Conservation (phyloP, 30 jellyfish, hydroid and myxozoan species). For the Mastigias papua region DNA sequence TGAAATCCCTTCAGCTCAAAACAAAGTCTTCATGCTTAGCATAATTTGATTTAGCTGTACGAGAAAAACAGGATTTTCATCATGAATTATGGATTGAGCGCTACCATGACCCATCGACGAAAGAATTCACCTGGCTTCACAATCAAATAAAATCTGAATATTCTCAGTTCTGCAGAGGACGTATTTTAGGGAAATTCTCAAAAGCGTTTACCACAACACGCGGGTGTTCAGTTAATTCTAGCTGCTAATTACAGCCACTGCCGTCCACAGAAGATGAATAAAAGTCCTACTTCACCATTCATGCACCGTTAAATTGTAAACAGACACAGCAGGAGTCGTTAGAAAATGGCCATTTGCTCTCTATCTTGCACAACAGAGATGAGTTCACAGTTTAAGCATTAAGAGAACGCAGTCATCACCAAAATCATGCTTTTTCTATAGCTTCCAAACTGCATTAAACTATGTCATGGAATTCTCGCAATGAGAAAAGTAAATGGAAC, state of each 20-base stretch:
- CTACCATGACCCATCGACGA: conserved; percentile 20
- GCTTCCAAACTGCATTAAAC: too few species aligned
- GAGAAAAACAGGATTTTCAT: conserved; percentile 50
- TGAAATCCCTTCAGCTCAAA: conserved; percentile 17
- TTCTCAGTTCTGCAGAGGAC: background rate
- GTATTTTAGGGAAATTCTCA: background rate
- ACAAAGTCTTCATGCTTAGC: conserved; percentile 22
- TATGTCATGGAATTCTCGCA: too few species aligned
- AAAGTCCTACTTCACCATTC: background rate
- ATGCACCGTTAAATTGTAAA: background rate
- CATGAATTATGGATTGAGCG: conserved; percentile 16
- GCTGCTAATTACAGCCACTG: background rate
- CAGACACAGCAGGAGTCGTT: background rate
- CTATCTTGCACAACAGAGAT: too few species aligned
- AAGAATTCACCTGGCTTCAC: conserved; percentile 16
- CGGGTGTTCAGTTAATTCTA: background rate
- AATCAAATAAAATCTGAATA: background rate
- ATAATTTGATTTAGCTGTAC: conserved; percentile 29
- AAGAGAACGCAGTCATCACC: too few species aligned
- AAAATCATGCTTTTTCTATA: too few species aligned
- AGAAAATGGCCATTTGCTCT: too few species aligned
- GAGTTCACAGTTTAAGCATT: too few species aligned
- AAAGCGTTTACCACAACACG: background rate
- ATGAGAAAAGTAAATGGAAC: too few species aligned
- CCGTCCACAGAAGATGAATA: background rate